A percentile compares a stretch with the other conserved stretches of the same genome.
Evolutionary conservation across 1,140 invertebrate genomes (phyloP).

Genomic region (Plectus sambesii): DNA sequence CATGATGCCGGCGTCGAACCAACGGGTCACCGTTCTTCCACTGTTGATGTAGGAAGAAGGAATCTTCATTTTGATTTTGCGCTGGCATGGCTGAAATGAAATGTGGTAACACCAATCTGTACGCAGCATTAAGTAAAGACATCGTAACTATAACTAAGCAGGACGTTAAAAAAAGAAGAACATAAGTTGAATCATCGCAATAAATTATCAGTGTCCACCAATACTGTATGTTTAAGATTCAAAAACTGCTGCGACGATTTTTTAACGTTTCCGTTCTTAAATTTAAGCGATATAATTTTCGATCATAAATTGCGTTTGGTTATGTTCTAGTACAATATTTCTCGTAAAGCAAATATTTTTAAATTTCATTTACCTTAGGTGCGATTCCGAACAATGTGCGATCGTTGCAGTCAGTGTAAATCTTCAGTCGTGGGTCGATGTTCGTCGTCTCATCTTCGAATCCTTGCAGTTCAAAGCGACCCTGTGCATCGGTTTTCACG

Average conservation of each 20-base stretch:
- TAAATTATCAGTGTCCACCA: neutral
- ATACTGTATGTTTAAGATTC: neutral
- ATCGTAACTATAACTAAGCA: neutral
- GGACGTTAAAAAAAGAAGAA: neutral
- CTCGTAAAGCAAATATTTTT: neutral
- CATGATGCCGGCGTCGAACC: conserved; percentile 24
- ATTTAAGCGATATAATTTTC: conserved; percentile 3
- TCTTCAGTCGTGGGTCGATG: conserved; percentile 27
- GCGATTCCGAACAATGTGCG: conserved; percentile 1
- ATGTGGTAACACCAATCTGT: neutral
- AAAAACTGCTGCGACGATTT: conserved; percentile 7
- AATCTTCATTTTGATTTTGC: conserved; percentile 22
- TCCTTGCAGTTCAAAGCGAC: conserved; percentile 21
- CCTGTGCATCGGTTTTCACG: conserved; percentile 14
- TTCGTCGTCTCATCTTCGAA: conserved; percentile 22
- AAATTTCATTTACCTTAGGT: neutral
- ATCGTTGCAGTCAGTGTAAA: conserved; percentile 28
- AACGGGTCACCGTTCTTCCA: conserved; percentile 12
- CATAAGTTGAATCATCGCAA: neutral
- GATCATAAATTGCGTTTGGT: neutral
- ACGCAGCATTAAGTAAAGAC: neutral
- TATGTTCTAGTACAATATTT: neutral
- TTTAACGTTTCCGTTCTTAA: neutral
- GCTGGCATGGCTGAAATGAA: conserved; percentile 23
- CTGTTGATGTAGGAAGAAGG: conserved; percentile 21